A percentile compares a stretch with the other conserved stretches of the same genome.
Conservation (phyloP, 2,888 invertebrate species). For the Clitarchus hookeri region DNA sequence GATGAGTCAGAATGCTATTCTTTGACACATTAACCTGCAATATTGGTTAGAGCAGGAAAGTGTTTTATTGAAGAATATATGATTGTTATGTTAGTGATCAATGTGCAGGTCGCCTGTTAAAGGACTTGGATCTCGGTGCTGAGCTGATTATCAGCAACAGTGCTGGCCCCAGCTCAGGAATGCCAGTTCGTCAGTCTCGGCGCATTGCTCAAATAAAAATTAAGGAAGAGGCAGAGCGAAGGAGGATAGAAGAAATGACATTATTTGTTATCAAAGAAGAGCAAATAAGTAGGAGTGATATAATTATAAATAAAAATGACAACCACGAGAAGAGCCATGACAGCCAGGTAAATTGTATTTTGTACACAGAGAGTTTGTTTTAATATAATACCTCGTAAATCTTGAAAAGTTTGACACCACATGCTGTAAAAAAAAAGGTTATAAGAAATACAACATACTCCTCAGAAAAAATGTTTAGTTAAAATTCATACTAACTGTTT, state of each 20-base stretch:
- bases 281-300: slow-evolving; percentile 56
- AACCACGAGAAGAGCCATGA: slow-evolving; percentile 43
- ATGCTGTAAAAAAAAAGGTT: too few species aligned
- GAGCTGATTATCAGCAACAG: slow-evolving; percentile 50
- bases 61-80: background rate
- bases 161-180: slow-evolving; percentile 48
- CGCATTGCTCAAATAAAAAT: slow-evolving; percentile 88
- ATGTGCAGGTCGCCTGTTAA: slow-evolving; percentile 22
- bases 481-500: background rate
- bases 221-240: slow-evolving; percentile 79
- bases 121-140: slow-evolving; percentile 57
- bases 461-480: background rate
- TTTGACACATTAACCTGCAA: too few species aligned
- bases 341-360: slow-evolving; percentile 36
- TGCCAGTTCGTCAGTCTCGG: slow-evolving; percentile 76
- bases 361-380: background rate
- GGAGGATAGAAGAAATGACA: slow-evolving; percentile 75
- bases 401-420: background rate
- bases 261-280: slow-evolving; percentile 69
- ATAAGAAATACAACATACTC: background rate
- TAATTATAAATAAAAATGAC: background rate
- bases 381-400: background rate
- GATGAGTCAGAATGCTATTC: too few species aligned
- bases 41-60: too few species aligned
- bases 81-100: slow-evolving; percentile 7